Base-by-base conservation (phyloP, 2,113 vertebrate genomes). In the Anser cygnoides region DNA sequence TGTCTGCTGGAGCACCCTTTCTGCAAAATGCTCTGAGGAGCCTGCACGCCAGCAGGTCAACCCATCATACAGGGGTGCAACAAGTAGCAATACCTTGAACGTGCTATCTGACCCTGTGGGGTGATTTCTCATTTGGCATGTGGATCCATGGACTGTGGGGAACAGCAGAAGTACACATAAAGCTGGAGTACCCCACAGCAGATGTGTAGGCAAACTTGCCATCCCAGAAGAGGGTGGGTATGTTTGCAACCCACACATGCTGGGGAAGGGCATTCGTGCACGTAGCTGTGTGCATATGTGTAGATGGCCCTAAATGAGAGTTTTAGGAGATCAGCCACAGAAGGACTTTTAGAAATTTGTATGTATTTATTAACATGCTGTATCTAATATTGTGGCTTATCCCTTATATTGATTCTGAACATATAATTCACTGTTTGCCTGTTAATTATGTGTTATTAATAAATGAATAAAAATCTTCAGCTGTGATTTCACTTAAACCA, bases 51-150 rank as follows among this genome's bases (percentile, higher is more conserved):
- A 49, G 54, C 14, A 43, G 35, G n/a, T 20, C 0, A 2, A 62
- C 39, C 29, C 1, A 2, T 19, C 2, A 49, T 3, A 49, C 23
- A 39, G 0, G 0, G 8, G 15, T 33, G 15, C 57, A 74, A 58
- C 4, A 46, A 54, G 33, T 28, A 72, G 62, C 1, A 1, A 41
- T 6, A 71, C 31, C 8, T 49, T 0, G 1, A 43, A 37, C 3
- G 3, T 43, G 52, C 28, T n/a, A 4, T 3, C 2, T 16, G 23
- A 90, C 21, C 35, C 35, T 37, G 13, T 8, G 25, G 26, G 6
- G 10, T 44, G 29, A 9, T 41, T 49, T 31, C 12, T 49, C 1
- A 1, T 44, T 41, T 44, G 23, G 28, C 33, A 49, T 0, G 8
- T 25, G 43, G 16, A 61, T 29, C 28, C 28, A 44, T 16, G 41